Conservation (phyloP, 2,113 vertebrate genomes). For the Pleuronectes platessa region DNA sequence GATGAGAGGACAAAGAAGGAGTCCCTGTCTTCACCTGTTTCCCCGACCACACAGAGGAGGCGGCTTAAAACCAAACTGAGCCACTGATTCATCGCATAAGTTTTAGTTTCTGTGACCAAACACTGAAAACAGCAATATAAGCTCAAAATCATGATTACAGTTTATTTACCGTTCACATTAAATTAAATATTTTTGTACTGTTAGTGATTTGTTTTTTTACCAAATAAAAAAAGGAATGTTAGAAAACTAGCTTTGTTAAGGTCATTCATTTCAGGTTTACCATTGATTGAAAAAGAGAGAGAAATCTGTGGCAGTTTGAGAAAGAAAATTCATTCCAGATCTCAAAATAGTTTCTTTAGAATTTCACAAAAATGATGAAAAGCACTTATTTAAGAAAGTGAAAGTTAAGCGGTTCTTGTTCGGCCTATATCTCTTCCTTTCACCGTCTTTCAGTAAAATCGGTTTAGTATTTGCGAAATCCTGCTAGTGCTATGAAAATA, state of each 20-base stretch:
- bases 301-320: not conserved
- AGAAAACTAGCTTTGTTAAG: not conserved
- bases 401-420: too few relatives aligned
- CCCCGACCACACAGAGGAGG: conserved; percentile 10
- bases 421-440: too few relatives aligned
- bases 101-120: not conserved
- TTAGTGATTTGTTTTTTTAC: not conserved
- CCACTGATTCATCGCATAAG: not conserved
- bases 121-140: conserved; percentile 2
- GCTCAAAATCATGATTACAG: not conserved
- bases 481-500: too few relatives aligned
- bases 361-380: not conserved
- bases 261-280: not conserved
- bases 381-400: too few relatives aligned
- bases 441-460: too few relatives aligned
- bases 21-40: not conserved
- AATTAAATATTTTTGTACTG: conserved; percentile 30
- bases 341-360: too few relatives aligned
- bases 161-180: conserved; percentile 8
- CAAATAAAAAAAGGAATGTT: conserved; percentile 32
- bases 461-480: too few relatives aligned
- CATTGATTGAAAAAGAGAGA: not conserved
- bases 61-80: conserved; percentile 14
- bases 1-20: conserved; percentile 32
- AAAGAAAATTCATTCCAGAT: not conserved